Conservation (phyloP, 2,113 vertebrate species). For the Pedionomus torquatus region DNA sequence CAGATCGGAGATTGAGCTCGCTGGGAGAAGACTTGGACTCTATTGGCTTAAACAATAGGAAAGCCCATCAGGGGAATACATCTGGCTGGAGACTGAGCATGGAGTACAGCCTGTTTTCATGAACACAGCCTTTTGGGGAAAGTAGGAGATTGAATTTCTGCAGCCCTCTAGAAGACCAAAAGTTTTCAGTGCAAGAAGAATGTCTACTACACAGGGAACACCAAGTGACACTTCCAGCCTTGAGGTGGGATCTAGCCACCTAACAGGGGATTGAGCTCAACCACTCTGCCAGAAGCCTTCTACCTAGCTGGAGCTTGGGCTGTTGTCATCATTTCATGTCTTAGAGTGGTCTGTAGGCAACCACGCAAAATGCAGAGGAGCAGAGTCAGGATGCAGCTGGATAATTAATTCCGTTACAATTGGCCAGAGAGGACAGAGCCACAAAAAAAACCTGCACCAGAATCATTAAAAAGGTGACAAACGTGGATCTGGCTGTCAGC, state of each 20-base stretch:
- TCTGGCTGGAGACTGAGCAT: not conserved
- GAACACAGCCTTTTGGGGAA: not conserved
- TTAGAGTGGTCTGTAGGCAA: not conserved
- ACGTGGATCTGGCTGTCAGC: accelerated
- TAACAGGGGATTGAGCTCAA: not conserved
- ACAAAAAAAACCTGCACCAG: not conserved
- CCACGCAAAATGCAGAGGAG: not conserved
- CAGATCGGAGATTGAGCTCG: conserved; percentile 11
- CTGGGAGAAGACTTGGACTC: conserved; percentile 6
- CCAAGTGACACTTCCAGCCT: not conserved
- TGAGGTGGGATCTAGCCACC: not conserved
- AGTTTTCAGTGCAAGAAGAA: not conserved
- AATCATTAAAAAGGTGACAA: not conserved
- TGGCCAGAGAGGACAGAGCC: not conserved
- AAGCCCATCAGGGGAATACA: not conserved
- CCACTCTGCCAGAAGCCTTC: not conserved
- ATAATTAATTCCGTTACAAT: not conserved
- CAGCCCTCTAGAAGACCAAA: not conserved
- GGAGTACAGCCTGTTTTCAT: not conserved
- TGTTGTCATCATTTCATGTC: not conserved
- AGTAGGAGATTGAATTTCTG: not conserved
- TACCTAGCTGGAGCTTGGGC: not conserved
- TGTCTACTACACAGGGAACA: not conserved
- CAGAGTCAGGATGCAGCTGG: not conserved
- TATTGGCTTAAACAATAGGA: not conserved